Base-by-base conservation (phyloP, 1,140 invertebrate genomes). In the Nasonia giraulti region DNA sequence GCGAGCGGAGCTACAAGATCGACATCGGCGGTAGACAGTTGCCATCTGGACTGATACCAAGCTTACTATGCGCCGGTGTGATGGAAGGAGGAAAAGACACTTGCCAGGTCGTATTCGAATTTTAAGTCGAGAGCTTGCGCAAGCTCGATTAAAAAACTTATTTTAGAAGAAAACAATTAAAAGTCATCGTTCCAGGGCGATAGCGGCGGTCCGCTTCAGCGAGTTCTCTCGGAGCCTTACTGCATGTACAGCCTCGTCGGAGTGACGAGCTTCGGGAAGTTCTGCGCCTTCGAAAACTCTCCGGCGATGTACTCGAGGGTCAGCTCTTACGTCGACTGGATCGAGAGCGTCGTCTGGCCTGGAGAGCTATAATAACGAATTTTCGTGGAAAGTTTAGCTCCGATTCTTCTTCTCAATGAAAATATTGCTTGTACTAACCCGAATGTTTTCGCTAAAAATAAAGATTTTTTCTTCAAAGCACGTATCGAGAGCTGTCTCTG, bases 1-100 rank as follows among this genome's bases (percentile, higher is more conserved):
- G 96, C 88, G 91, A 94, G 55, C 89, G 91, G 4, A 89, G 93
- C 20, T 95, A 94, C 81, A 87, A 87, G 3, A 87, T 88, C 37
- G 92, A 92, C 37, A 50, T 87, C 2, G 89, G 88, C 0, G 83
- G 90, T 31, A 91, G 89, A 23, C 91, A 93, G 23, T 86, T 95
- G 33, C 91, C 93, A 0, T 86, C 91, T 12, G 95, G 96, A 0
- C 94, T 96, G 47, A 89, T 89, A 17, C 86, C 92, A 4, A 93
- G 91, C 0, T 95, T 97, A 92, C 87, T 97, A 71, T 97, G 96
- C 88, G 97, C 96, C 0, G 96, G 96, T 1, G 93, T 95, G 75
- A 90, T 95, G 62, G 91, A 94, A 55, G 96, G 96, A 0, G 96
- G 96, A 2, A 95, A 95, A 86, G 97, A 97, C 87, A 96, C 96